Evolutionary conservation across 2,888 invertebrate genomes (phyloP), one percentile per base, ranked within the genome.

Genomic region (Eupithecia insigniata): DNA sequence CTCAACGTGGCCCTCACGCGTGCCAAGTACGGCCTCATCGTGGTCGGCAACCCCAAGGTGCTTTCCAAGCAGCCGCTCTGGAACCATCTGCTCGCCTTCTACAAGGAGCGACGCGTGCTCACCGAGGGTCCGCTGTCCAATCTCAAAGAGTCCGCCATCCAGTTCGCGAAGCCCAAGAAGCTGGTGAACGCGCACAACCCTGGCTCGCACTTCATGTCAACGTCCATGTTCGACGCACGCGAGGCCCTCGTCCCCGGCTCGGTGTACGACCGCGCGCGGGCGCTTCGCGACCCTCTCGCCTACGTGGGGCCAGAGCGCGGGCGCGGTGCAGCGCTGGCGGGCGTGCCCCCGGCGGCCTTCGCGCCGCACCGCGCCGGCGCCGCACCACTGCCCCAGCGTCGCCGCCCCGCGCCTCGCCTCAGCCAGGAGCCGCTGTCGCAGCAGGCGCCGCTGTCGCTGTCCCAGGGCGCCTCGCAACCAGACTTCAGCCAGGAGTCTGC

Each of bases 31-130:
- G 99, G 99, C 18, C 97, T 99, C 62, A 99, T 99, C 78, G 98
- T 99, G 77, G 99, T 99, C 69, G 99, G 99, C 69, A 99, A 99
- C 92, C 99, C 99, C 0, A 99, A 99, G 91, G 99, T 99, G 22
- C 95, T 99, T 4, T 98, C 99, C 10, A 99, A 99, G 92, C 99
- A 99, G 93, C 98, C 98, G 0, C 95, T 99, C 1, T 99, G 99
- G 99, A 99, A 99, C 90, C 99, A 99, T 87, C 95, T 99, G 81
- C 95, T 99, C 75, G 98, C 98, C 60, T 99, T 99, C 89, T 99
- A 99, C 94, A 99, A 99, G 89, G 99, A 99, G 88, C 98, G 99
- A 78, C 98, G 98, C 87, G 98, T 98, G 55, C 94, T 99, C 26
- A 99, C 99, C 7, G 99, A 99, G 91, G 99, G 99, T 0, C 99